Conservation (phyloP, 1,140 invertebrate genomes). For the Drosophila busckii region DNA sequence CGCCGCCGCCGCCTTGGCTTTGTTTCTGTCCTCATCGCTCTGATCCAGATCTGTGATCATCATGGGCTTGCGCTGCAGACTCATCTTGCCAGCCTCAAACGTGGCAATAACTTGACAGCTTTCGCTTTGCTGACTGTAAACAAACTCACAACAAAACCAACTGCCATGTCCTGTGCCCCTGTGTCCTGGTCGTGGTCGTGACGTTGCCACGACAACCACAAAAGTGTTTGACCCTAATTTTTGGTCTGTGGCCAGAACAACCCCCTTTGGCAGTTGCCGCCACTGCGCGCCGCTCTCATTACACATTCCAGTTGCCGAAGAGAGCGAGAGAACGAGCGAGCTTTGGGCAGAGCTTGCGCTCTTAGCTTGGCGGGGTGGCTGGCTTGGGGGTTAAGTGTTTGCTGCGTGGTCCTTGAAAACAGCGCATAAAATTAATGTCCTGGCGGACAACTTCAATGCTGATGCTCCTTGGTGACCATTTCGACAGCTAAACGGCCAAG, state of each 20-base stretch:
- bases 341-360: not conserved
- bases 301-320: too few species aligned
- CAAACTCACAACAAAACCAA: slow-evolving; percentile 28
- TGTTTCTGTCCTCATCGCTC: slow-evolving; percentile 36
- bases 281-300: too few species aligned
- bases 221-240: slow-evolving; percentile 55
- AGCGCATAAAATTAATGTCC: slow-evolving; percentile 46
- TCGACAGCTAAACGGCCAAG: slow-evolving; percentile 8
- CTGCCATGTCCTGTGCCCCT: slow-evolving; percentile 7
- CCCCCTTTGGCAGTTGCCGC: not conserved
- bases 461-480: slow-evolving; percentile 30
- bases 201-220: slow-evolving; percentile 37
- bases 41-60: slow-evolving; percentile 71
- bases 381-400: not conserved
- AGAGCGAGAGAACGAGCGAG: too few species aligned
- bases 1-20: not conserved
- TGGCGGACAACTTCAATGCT: slow-evolving; percentile 25
- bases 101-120: slow-evolving; percentile 32
- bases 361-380: slow-evolving; percentile 1
- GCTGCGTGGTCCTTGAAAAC: slow-evolving; percentile 29
- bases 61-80: slow-evolving; percentile 23
- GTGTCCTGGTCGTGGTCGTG: slow-evolving; percentile 4
- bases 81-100: slow-evolving; percentile 12
- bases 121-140: slow-evolving; percentile 33
- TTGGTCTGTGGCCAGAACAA: slow-evolving; percentile 5